A percentile compares a stretch with the other conserved stretches of the same genome.
Evolutionary conservation across 2,888 invertebrate species (phyloP).

Genomic region (Amphiduros pacificus): DNA sequence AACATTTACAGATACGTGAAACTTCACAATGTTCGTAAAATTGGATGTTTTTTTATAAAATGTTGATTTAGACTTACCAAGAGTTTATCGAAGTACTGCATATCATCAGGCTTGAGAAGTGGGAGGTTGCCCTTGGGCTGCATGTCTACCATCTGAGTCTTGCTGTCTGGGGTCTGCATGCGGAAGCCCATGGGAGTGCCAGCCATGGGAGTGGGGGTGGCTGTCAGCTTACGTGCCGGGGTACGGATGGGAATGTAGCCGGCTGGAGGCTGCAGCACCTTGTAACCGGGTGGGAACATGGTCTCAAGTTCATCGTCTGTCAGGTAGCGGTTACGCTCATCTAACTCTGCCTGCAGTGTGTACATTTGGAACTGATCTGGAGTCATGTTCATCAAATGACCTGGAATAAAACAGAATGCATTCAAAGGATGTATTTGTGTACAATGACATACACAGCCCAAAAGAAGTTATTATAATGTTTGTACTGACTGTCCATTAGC

Average conservation of each 20-base stretch:
- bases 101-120: constrained; percentile 99
- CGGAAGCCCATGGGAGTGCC: constrained; percentile 58
- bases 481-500: too few relatives aligned
- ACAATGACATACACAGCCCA: too few relatives aligned
- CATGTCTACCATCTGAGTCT: constrained; percentile 82
- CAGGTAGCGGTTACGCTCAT: constrained; percentile 94
- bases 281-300: constrained; percentile 97
- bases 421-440: too few relatives aligned
- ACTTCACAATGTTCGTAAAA: too few relatives aligned
- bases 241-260: constrained; percentile 96
- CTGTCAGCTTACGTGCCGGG: constrained; percentile 94
- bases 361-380: constrained; percentile 98
- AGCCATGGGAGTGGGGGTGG: constrained; percentile 93
- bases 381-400: constrained; percentile 96
- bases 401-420: constrained; percentile 45
- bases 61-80: constrained; percentile 68
- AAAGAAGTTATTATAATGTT: too few relatives aligned
- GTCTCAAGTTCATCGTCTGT: constrained; percentile 96
- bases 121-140: constrained; percentile 97
- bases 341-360: constrained; percentile 97
- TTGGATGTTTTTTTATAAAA: too few relatives aligned
- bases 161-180: constrained; percentile 60
- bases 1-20: too few relatives aligned
- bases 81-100: constrained; percentile 99
- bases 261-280: constrained; percentile 87